Evolutionary conservation across 2,888 invertebrate species (phyloP).

Genomic region (Drosophila leonis): DNA sequence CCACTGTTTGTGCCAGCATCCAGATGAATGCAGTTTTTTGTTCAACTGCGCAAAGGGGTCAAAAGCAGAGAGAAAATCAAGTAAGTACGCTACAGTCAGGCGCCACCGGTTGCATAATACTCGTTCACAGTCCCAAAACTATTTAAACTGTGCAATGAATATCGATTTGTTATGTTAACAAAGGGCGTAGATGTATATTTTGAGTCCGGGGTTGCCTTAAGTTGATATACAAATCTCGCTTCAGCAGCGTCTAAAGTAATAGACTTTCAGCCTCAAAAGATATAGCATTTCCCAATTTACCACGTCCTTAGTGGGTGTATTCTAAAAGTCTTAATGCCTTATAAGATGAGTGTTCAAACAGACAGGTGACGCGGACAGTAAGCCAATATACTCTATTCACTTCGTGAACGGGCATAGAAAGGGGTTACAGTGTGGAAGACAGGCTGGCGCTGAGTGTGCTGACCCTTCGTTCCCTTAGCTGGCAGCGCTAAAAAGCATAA

Average conservation of each 20-base stretch:
- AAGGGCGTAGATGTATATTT: not conserved
- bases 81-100: not conserved
- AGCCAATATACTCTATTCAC: not conserved
- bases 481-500: slow-evolving; percentile 55
- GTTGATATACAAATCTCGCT: no score
- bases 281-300: no score
- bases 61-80: slow-evolving; percentile 21
- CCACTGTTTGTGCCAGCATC: slow-evolving; percentile 63
- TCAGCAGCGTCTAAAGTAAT: no score
- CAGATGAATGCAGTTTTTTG: slow-evolving; percentile 75
- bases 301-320: no score
- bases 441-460: slow-evolving; percentile 52
- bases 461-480: slow-evolving; percentile 55
- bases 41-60: slow-evolving; percentile 61
- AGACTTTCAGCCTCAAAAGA: no score
- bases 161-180: no score
- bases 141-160: not conserved
- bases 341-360: no score
- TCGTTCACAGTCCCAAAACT: not conserved
- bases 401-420: not conserved
- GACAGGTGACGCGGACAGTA: no score
- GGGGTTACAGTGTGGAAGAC: not conserved
- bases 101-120: not conserved
- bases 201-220: no score
- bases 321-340: no score